Percentiles rank a stretch among this genome's conserved stretches.
Evolutionary conservation across 92 coral and sea anemone species (phyloP).

Genomic region (Blastomussa wellsi): DNA sequence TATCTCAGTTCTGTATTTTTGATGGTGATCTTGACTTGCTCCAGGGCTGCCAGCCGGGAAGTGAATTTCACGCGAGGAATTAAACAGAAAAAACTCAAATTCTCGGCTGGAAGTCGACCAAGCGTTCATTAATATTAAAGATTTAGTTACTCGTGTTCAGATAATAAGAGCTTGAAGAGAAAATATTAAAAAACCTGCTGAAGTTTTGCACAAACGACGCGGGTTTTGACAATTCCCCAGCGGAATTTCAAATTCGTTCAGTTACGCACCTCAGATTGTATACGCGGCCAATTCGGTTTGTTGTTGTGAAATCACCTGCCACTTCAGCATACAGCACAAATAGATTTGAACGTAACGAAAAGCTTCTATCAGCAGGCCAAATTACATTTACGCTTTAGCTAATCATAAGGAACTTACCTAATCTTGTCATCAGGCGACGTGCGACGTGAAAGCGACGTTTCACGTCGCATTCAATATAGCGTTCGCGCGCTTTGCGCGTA

Average conservation of each 20-base stretch:
- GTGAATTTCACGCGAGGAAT: neutral
- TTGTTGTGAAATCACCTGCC: conserved; percentile 16
- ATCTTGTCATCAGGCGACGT: too few species aligned
- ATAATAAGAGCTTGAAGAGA: neutral
- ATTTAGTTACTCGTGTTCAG: neutral
- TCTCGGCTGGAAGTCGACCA: neutral
- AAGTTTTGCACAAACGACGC: neutral
- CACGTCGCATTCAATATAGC: neutral
- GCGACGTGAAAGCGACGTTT: too few species aligned
- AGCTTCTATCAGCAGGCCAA: neutral
- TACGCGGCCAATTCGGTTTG: neutral
- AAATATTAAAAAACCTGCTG: neutral
- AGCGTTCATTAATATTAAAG: neutral
- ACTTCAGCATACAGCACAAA: neutral
- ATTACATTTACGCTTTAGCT: neutral
- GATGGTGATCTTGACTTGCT: neutral
- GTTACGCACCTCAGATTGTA: neutral
- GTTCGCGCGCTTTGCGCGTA: neutral
- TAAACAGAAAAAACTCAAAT: conserved; percentile 1
- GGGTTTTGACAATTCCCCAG: neutral
- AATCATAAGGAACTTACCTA: neutral
- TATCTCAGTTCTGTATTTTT: neutral
- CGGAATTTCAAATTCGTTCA: neutral
- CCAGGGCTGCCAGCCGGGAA: neutral
- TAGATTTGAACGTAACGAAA: neutral